These are phyloP conservation scores for Acrocephalus kingi DNA, from an alignment of 2,113 vertebrate species.

Conservation along the genomic window DNA sequence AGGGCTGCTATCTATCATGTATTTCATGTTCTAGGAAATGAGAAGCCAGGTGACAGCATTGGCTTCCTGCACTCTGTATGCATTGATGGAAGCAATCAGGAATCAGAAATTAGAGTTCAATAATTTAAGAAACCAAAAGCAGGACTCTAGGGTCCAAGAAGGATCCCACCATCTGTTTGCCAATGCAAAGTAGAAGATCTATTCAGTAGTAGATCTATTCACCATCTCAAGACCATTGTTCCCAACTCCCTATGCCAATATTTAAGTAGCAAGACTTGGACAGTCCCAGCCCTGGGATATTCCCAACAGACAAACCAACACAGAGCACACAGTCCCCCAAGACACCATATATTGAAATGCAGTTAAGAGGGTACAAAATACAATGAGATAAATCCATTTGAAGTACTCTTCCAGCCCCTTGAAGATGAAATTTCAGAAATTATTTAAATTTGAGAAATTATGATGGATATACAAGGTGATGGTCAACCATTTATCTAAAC, in stretches of 20 bases:
- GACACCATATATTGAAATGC: neutral
- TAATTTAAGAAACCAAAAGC: neutral
- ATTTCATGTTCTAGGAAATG: neutral
- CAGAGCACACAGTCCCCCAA: neutral
- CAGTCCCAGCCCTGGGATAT: neutral
- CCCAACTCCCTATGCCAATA: neutral
- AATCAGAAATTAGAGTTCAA: neutral
- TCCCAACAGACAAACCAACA: neutral
- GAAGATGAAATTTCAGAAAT: neutral
- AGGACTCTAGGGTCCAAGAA: neutral
- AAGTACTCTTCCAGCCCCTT: neutral
- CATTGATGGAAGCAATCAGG: neutral
- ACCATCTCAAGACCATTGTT: neutral
- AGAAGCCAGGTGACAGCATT: accelerated
- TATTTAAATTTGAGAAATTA: neutral
- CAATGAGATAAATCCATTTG: neutral
- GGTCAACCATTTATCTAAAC: neutral
- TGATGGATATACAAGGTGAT: neutral
- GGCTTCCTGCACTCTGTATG: neutral
- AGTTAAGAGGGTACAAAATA: neutral
- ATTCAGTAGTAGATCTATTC: neutral
- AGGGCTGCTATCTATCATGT: neutral
- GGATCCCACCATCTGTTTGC: neutral
- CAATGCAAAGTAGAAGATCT: neutral
- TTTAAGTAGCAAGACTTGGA: neutral